Percentiles rank a stretch among this genome's conserved stretches.
phyloP scores from a whole-genome alignment of 2,113 vertebrate species.

The Labeo rohita region DNA sequence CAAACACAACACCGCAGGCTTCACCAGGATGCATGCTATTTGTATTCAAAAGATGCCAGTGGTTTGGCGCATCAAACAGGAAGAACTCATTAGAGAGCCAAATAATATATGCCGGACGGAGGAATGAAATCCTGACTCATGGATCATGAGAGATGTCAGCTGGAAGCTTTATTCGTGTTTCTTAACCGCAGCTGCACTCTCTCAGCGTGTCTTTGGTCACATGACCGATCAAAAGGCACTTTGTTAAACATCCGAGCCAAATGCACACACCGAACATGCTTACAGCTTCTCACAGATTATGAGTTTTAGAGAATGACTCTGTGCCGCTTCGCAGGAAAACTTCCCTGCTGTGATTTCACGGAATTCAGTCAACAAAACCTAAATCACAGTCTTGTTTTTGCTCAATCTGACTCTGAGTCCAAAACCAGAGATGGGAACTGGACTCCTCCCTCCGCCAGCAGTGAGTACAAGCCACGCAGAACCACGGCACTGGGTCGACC shows the following conservation, averaged over 20 bases:
- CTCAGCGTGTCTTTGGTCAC: not conserved
- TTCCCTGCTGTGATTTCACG: not conserved
- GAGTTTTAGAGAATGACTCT: not conserved
- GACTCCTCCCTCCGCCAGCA: conserved; percentile 83
- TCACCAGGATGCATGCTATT: not conserved
- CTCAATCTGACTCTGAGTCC: conserved; percentile 72
- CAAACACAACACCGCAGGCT: not conserved
- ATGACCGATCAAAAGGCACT: not conserved
- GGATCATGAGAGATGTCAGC: conserved; percentile 5
- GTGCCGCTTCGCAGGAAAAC: not conserved
- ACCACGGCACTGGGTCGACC: conserved; percentile 57
- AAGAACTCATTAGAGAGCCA: not conserved
- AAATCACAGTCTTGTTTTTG: conserved; percentile 59
- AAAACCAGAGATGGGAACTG: conserved; percentile 82
- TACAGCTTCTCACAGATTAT: not conserved
- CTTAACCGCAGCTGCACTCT: conserved; percentile 38
- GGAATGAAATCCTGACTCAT: conserved; percentile 18
- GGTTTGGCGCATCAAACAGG: conserved; percentile 1
- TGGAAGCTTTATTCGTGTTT: conserved; percentile 40
- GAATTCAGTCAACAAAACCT: not conserved
- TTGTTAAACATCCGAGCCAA: conserved; percentile 13
- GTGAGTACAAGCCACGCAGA: conserved; percentile 80
- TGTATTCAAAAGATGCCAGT: not conserved
- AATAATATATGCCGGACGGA: not conserved
- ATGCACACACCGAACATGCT: not conserved